These are phyloP conservation scores for Oscarella lobularis DNA, from an alignment of 37 sponge, comb jelly and placozoan species.

Conservation along the genomic window DNA sequence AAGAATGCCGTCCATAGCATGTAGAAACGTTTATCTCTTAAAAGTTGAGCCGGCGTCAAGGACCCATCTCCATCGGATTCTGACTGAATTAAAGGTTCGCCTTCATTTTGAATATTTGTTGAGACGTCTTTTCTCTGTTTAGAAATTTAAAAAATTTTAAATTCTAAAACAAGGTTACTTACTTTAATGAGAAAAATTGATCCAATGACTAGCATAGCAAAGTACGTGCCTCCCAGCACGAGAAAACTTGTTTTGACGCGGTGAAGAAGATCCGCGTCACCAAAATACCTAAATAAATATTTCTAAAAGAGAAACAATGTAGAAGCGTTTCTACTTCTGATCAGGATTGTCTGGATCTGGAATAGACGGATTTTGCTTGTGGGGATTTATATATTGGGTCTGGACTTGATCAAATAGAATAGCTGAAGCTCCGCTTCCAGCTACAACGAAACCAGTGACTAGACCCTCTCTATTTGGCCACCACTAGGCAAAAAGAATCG, in stretches of 20 bases:
- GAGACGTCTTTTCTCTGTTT: no score
- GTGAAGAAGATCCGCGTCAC: constrained; percentile 35
- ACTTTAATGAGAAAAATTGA: constrained; percentile 36
- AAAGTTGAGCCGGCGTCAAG: constrained; percentile 47
- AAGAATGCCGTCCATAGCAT: constrained; percentile 68
- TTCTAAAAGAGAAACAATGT: not conserved
- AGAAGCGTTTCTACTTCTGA: not conserved
- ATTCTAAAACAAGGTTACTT: no score
- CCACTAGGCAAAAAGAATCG: constrained; percentile 25
- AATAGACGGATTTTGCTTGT: constrained; percentile 13
- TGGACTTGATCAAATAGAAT: constrained; percentile 50
- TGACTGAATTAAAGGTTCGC: no score
- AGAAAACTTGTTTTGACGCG: constrained; percentile 58
- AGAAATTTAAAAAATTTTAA: no score
- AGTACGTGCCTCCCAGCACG: constrained; percentile 49
- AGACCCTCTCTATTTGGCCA: constrained; percentile 68
- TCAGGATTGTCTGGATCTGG: not conserved
- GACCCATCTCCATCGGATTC: no score
- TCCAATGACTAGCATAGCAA: constrained; percentile 50
- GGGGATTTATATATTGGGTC: constrained; percentile 61
- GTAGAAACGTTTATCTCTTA: constrained; percentile 50
- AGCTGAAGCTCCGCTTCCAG: constrained; percentile 71
- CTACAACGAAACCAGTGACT: constrained; percentile 60
- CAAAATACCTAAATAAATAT: constrained; percentile 14
- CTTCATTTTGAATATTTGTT: no score